Evolutionary conservation across 2,797 vertebrate genomes (phyloP).

Genomic region (Cephalopachus bancanus): DNA sequence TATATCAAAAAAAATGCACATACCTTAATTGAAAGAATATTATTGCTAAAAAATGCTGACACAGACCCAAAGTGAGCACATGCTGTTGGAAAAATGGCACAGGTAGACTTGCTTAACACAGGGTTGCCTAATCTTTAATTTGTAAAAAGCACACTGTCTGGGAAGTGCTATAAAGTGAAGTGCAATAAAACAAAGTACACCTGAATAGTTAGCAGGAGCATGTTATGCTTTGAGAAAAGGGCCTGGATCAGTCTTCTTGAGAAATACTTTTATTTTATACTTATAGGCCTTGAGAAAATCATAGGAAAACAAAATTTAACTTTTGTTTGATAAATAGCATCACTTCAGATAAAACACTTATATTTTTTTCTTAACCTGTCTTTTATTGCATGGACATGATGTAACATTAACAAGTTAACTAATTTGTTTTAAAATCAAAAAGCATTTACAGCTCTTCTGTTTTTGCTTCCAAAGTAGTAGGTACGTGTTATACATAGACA

Average conservation of each 20-base stretch:
- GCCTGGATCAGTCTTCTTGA: background rate
- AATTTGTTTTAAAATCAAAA: slow-evolving; percentile 47
- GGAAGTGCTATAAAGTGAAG: background rate
- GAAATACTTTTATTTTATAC: background rate
- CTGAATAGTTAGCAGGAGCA: background rate
- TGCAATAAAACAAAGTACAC: background rate
- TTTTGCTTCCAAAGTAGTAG: slow-evolving; percentile 23
- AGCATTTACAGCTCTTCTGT: slow-evolving; percentile 3
- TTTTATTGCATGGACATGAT: slow-evolving; percentile 33
- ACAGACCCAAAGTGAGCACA: background rate
- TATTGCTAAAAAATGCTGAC: background rate
- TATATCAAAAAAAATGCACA: background rate
- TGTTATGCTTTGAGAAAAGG: background rate
- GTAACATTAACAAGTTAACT: slow-evolving; percentile 7
- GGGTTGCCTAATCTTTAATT: background rate
- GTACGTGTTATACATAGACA: background rate
- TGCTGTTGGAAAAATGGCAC: background rate
- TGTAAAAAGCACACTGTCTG: background rate
- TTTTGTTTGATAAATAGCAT: slow-evolving; percentile 54
- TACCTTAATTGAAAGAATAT: background rate
- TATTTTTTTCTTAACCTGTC: background rate
- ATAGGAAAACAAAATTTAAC: slow-evolving; percentile 1
- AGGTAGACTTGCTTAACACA: background rate
- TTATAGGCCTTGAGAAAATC: background rate
- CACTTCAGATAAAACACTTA: background rate